Percentiles rank a stretch among this genome's conserved stretches.
phyloP scores from a whole-genome alignment of 1,140 invertebrate genomes.

The Nixonia krombeini region DNA sequence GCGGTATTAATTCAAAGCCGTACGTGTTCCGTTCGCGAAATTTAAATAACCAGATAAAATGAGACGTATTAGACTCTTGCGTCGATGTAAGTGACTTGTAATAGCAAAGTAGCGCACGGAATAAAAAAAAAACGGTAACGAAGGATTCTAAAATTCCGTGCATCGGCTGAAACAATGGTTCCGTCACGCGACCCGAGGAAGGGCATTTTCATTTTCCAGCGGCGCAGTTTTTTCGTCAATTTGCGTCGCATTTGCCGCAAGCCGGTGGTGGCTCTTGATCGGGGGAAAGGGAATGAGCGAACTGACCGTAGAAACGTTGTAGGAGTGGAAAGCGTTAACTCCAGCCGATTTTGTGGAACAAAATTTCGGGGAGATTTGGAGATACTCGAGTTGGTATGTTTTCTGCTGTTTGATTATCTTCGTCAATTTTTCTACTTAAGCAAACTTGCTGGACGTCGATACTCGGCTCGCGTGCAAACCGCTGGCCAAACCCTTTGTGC shows the following conservation, averaged over 20 bases:
- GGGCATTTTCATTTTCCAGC: conserved; percentile 10
- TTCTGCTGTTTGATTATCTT: conserved; percentile 10
- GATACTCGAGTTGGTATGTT: not conserved
- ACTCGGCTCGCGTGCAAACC: conserved; percentile 27
- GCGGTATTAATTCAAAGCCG: not conserved
- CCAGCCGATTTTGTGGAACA: no score
- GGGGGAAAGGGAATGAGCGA: no score
- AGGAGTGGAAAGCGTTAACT: not conserved
- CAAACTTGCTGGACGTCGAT: conserved; percentile 43
- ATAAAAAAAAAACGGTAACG: conserved; percentile 15
- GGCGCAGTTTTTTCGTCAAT: not conserved
- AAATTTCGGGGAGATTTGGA: not conserved
- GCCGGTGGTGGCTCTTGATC: no score
- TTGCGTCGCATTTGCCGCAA: no score
- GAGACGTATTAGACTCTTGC: conserved; percentile 19
- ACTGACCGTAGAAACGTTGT: no score
- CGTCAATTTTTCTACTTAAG: conserved; percentile 13
- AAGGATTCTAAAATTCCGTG: conserved; percentile 13
- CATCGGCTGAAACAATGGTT: not conserved
- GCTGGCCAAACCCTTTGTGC: conserved; percentile 25
- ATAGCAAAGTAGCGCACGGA: conserved; percentile 15
- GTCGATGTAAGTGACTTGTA: conserved; percentile 24
- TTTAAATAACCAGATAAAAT: conserved; percentile 30
- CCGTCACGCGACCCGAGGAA: conserved; percentile 17
- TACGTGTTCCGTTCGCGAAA: conserved; percentile 16